phyloP scores from a whole-genome alignment of 2,113 vertebrate species.

The Peromyscus maniculatus region DNA sequence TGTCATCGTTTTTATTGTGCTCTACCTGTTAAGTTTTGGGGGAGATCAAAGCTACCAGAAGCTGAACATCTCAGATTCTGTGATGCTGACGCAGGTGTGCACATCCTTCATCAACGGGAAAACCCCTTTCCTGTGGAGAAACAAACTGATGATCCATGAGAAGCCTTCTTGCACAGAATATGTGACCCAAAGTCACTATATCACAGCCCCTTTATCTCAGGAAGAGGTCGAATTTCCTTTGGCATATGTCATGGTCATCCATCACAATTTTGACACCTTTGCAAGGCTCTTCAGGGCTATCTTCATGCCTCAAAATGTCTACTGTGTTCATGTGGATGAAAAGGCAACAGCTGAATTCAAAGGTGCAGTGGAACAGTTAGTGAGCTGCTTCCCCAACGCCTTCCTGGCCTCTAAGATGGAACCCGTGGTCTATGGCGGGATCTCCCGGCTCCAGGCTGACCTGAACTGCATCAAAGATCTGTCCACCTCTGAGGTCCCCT shows the following conservation, averaged over 20 bases:
- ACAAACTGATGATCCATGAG: conserved; percentile 31
- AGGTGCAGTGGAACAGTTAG: conserved; percentile 13
- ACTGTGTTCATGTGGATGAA: conserved; percentile 67
- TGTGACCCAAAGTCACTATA: conserved; percentile 62
- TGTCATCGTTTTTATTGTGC: conserved; percentile 68
- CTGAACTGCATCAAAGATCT: conserved; percentile 83
- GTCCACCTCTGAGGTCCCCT: background rate
- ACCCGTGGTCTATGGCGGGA: conserved; percentile 77
- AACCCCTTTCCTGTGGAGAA: conserved; percentile 74
- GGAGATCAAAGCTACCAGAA: conserved; percentile 49
- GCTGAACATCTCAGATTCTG: conserved; percentile 28
- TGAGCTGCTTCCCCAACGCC: conserved; percentile 79
- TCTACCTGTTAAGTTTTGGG: conserved; percentile 51
- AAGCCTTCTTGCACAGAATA: conserved; percentile 63
- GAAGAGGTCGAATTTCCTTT: conserved; percentile 74
- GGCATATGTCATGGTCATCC: conserved; percentile 71
- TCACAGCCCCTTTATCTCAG: background rate
- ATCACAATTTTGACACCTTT: conserved; percentile 82
- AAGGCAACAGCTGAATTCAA: conserved; percentile 51
- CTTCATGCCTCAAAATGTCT: conserved; percentile 82
- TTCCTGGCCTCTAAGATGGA: conserved; percentile 81
- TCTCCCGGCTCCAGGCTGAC: conserved; percentile 82
- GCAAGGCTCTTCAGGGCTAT: conserved; percentile 79
- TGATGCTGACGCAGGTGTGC: conserved; percentile 80
- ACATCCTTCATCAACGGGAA: conserved; percentile 72